Percentiles rank a stretch among this genome's conserved stretches.
Conservation (phyloP, 2,113 vertebrate species). For the Siniperca chuatsi region DNA sequence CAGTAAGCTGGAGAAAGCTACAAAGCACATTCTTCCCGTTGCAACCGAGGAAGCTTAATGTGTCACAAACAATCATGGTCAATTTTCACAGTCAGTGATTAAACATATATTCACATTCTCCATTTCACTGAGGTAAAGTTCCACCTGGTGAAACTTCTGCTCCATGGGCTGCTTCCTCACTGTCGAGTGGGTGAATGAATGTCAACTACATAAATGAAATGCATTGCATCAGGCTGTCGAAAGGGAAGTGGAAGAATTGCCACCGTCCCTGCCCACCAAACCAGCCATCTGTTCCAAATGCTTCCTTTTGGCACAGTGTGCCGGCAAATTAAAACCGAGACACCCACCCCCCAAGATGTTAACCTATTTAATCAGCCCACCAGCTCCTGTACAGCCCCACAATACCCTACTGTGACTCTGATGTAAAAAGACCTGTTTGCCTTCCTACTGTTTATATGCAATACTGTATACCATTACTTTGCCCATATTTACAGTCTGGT, state of each 20-base stretch:
- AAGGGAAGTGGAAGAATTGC: conserved; percentile 41
- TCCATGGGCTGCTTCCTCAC: conserved; percentile 1
- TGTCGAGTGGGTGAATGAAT: conserved; percentile 22
- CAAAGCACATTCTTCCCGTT: not conserved
- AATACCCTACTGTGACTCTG: not conserved
- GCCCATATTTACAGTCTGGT: not conserved
- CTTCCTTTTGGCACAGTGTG: conserved; percentile 34
- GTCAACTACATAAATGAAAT: conserved; percentile 54
- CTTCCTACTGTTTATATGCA: not conserved
- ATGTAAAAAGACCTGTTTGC: not conserved
- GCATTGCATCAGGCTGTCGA: conserved; percentile 33
- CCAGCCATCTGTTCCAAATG: conserved; percentile 62
- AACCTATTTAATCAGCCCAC: conserved; percentile 48
- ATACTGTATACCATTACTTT: conserved; percentile 10
- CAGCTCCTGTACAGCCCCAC: not conserved
- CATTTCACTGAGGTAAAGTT: conserved; percentile 11
- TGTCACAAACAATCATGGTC: not conserved
- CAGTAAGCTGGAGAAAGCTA: not conserved
- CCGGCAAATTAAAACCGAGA: conserved; percentile 35
- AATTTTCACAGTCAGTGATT: conserved; percentile 20
- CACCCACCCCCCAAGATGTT: conserved; percentile 18
- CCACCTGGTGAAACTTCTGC: conserved; percentile 20
- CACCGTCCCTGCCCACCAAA: conserved; percentile 36
- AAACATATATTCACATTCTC: conserved; percentile 14
- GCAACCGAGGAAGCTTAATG: not conserved